Evolutionary conservation across 2,113 vertebrate genomes (phyloP).

Genomic region (Actenoides hombroni): DNA sequence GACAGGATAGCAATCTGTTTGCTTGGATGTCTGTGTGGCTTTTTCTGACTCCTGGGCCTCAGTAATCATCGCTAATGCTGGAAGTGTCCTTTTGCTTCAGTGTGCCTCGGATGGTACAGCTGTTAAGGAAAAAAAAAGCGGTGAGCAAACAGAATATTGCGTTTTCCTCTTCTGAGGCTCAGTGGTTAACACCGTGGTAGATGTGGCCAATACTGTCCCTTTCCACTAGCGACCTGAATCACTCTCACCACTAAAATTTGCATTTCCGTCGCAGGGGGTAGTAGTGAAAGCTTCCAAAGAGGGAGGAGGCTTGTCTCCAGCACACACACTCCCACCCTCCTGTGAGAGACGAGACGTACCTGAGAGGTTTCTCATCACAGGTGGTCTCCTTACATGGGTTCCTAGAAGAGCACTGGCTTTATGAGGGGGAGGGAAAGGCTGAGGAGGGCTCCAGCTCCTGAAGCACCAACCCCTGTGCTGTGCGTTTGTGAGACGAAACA

Average conservation of each 20-base stretch:
- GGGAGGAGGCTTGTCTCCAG: not conserved
- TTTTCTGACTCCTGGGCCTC: not conserved
- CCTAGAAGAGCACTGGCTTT: not conserved
- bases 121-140: not conserved
- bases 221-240: not conserved
- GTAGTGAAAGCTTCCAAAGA: not conserved
- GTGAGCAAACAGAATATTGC: not conserved
- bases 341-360: not conserved
- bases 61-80: not conserved
- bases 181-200: accelerated
- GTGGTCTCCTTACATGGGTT: not conserved
- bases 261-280: not conserved
- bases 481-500: not conserved
- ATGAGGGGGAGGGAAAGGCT: not conserved
- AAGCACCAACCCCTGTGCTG: accelerated
- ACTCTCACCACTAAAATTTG: not conserved
- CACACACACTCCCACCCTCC: not conserved
- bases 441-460: not conserved
- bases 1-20: not conserved
- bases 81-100: not conserved
- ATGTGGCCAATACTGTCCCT: not conserved
- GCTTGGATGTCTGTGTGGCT: not conserved
- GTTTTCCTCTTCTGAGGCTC: not conserved
- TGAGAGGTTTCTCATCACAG: not conserved
- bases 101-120: not conserved